Evolutionary conservation across 2,888 invertebrate genomes (phyloP).

Genomic region (Microdon myrmicae): DNA sequence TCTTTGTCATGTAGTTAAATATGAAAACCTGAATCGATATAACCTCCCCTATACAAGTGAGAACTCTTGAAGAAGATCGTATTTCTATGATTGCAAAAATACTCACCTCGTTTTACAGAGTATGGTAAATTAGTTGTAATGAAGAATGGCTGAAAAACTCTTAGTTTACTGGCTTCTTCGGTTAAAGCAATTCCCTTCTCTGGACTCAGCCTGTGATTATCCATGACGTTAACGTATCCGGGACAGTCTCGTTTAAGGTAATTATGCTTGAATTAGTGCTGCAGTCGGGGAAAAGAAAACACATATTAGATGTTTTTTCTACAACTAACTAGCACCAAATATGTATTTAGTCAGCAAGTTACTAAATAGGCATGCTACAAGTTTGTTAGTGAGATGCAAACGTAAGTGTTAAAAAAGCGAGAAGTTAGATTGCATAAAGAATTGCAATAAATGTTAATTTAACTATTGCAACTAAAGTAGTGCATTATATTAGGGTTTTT

Average conservation of each 20-base stretch:
- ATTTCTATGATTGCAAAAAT: background rate
- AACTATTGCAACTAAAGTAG: conserved; percentile 3
- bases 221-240: conserved; percentile 88
- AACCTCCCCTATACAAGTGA: conserved; percentile 78
- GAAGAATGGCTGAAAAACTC: conserved; percentile 85
- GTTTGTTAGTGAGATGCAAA: background rate
- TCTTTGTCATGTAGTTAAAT: conserved; percentile 86
- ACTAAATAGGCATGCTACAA: background rate
- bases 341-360: conserved; percentile 31
- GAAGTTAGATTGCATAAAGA: too few species aligned
- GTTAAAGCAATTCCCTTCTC: conserved; percentile 81
- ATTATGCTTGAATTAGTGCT: conserved; percentile 58
- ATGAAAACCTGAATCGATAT: conserved; percentile 88
- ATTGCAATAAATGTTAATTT: too few species aligned
- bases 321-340: conserved; percentile 1
- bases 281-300: background rate
- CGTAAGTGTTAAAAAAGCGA: background rate
- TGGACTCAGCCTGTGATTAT: conserved; percentile 81
- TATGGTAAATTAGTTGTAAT: conserved; percentile 89
- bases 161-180: conserved; percentile 74
- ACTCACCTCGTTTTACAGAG: conserved; percentile 87
- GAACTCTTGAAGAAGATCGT: background rate
- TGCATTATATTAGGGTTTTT: background rate
- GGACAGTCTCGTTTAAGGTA: conserved; percentile 70
- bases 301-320: background rate